A percentile compares a stretch with the other conserved stretches of the same genome.
Evolutionary conservation across 2,113 vertebrate species (phyloP).

Genomic region (Pampusana beccarii): DNA sequence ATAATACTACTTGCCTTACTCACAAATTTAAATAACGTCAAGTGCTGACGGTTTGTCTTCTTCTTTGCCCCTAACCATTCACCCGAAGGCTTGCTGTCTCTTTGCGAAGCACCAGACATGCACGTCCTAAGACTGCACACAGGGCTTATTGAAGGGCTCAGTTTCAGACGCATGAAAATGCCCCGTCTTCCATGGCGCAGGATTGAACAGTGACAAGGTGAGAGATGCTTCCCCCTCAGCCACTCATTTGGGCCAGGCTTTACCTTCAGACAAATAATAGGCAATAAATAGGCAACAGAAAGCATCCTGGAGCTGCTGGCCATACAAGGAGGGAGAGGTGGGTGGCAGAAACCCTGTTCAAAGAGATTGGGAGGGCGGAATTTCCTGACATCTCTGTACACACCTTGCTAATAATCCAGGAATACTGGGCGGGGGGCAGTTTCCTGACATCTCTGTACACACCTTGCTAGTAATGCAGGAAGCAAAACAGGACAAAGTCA

Average conservation of each 20-base stretch:
- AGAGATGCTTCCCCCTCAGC: neutral
- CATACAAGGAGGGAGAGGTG: rapidly evolving
- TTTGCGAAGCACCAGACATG: neutral
- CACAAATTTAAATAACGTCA: neutral
- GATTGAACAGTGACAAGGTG: neutral
- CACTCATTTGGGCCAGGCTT: neutral
- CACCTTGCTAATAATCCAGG: neutral
- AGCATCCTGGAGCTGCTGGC: neutral
- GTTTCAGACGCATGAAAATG: neutral
- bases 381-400: rapidly evolving
- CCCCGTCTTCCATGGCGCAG: neutral
- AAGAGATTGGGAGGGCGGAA: neutral
- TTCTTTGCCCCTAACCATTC: neutral
- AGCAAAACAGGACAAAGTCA: neutral
- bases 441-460: rapidly evolving
- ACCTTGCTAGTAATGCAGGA: neutral
- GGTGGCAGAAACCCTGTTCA: neutral
- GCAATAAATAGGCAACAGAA: neutral
- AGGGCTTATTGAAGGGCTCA: neutral
- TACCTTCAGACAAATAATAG: neutral
- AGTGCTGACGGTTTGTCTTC: neutral
- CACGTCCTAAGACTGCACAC: neutral
- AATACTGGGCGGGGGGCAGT: too few relatives aligned
- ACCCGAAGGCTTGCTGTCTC: neutral
- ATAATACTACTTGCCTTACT: neutral